These are phyloP conservation scores for Heterotilapia buettikoferi DNA, from an alignment of 2,113 vertebrate genomes.

Conservation along the genomic window DNA sequence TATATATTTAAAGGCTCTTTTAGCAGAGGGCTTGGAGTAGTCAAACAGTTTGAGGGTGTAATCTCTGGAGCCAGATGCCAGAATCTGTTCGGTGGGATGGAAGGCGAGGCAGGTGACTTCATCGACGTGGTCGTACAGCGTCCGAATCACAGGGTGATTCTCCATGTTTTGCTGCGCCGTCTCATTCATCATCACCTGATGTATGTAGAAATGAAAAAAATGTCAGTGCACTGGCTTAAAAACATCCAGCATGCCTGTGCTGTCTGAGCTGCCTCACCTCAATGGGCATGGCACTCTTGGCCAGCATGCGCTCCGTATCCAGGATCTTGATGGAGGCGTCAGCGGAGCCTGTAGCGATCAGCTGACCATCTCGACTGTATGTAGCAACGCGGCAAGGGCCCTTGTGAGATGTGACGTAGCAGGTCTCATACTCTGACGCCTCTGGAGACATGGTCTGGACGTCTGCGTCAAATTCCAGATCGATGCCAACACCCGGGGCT, in stretches of 20 bases:
- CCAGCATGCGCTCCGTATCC: conserved; percentile 96
- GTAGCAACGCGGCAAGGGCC: conserved; percentile 93
- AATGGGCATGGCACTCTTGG: conserved; percentile 97
- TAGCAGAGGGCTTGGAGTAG: conserved; percentile 97
- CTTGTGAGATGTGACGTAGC: conserved; percentile 97
- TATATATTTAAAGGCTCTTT: conserved; percentile 98
- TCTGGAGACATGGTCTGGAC: conserved; percentile 98
- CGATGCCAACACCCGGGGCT: conserved; percentile 92
- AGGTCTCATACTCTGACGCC: conserved; percentile 95
- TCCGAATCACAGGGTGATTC: conserved; percentile 96
- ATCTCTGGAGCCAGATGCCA: conserved; percentile 95
- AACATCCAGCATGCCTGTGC: not conserved
- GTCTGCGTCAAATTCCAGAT: conserved; percentile 94
- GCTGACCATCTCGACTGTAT: conserved; percentile 91
- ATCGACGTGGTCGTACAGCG: conserved; percentile 95
- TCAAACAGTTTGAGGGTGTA: conserved; percentile 97
- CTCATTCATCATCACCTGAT: conserved; percentile 99
- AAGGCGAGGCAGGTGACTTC: conserved; percentile 96
- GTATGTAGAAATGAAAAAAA: not conserved
- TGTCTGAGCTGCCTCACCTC: conserved; percentile 73
- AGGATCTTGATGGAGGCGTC: conserved; percentile 98
- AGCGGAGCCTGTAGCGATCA: conserved; percentile 94
- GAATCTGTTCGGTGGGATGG: conserved; percentile 94
- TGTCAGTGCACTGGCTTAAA: not conserved
- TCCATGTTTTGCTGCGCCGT: conserved; percentile 99